Percentiles rank a stretch among this genome's conserved stretches.
Evolutionary conservation across 2,888 invertebrate species (phyloP).

Genomic region (Didymodactylos carnosus): DNA sequence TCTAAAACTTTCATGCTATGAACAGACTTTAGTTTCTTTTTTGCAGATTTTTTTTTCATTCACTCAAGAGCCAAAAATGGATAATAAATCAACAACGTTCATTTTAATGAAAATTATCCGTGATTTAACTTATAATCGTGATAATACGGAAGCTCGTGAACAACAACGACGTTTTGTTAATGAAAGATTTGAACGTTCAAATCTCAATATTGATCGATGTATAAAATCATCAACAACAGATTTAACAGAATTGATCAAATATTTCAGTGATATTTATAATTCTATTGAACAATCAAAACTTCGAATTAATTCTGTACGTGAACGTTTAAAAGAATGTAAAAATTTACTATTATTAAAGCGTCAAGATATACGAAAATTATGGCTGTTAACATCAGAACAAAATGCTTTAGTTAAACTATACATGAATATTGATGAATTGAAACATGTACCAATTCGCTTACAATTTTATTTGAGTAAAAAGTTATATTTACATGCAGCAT

Average conservation of each 20-base stretch:
- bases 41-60: no score
- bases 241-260: neutral
- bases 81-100: neutral
- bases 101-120: neutral
- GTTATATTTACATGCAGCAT: neutral
- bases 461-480: neutral
- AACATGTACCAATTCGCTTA: neutral
- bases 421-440: neutral
- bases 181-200: neutral
- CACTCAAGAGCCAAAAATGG: no score
- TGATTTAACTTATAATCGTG: neutral
- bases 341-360: conserved; percentile 7
- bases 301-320: conserved; percentile 1
- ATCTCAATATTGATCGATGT: neutral
- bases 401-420: neutral
- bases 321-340: conserved; percentile 10
- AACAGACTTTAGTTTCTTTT: no score
- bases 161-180: neutral
- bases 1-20: no score
- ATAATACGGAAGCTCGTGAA: neutral
- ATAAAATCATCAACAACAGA: neutral
- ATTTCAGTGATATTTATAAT: neutral
- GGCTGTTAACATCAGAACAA: conserved; percentile 12
- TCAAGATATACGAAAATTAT: conserved; percentile 7
- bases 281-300: neutral